Evolutionary conservation across 1,140 invertebrate genomes (phyloP), one percentile per base, ranked within the genome.

Genomic region (Drosophila kurseongensis): DNA sequence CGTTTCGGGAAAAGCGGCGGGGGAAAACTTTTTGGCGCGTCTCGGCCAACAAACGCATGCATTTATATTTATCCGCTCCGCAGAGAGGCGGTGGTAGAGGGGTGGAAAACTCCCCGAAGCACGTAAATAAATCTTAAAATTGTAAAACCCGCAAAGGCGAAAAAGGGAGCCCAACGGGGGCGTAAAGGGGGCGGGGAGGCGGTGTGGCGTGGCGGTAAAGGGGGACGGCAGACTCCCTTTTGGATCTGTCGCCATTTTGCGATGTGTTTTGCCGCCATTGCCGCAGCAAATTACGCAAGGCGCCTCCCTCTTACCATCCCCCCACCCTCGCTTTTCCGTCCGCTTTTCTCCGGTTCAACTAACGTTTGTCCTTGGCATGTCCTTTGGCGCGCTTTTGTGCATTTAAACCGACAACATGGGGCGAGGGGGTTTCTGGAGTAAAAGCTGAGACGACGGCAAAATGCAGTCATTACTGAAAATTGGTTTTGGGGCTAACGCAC

Each of bases 91-190:
- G 44, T 1, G 1, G 36, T 3, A 27, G 13, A 23, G 27, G 7
- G 27, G 47, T 32, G 29, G 29, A 51, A 51, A 52, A 75, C 61
- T 76, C 36, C 78, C 75, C 55, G 69, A 81, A 84, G 84, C 84
- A 89, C 84, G 84, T 84, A 89, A 89, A 89, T 89, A 89, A 89
- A 89, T 89, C 84, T 89, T 89, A 89, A 89, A 89, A 89, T 89
- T 89, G 84, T 86, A 83, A 88, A 89, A 89, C 80, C 83, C 83
- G 84, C 84, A 80, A 83, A 78, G 71, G 78, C 77, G 47, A 51
- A 68, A 35, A 42, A 40, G 38, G 40, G 10, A n/a, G 58, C 13
- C 18, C 4, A 10, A 18, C 12, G 16, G 16, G 60, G 16, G 10
- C n/a, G n/a, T n/a, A n/a, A n/a, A n/a, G n/a, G n/a, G n/a, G n/a